Base-by-base conservation (phyloP, 1,140 invertebrate genomes). In the Pinna nobilis region DNA sequence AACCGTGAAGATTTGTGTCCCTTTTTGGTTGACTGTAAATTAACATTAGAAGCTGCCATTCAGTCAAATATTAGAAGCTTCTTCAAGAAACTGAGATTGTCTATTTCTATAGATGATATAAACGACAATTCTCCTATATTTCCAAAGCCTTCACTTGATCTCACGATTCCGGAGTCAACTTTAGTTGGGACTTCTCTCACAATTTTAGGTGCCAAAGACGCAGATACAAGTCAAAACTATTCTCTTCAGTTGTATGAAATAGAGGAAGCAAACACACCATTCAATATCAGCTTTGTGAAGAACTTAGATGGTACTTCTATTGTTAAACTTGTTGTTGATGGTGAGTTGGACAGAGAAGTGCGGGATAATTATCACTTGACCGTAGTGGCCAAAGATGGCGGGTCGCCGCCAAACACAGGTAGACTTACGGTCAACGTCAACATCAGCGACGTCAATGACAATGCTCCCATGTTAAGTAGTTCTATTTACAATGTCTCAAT, bases 381-480 rank as follows among this genome's bases (percentile, higher is more conserved):
- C 23, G 93, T 98, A 6, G 92, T 93, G 6, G 96, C 95, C 0
- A 97, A 95, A 0, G 97, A 99, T 87, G 95, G 97, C 87, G 97
- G 97, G 9, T 92, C 93, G 71, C 96, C 97, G 2, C 49, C 96
- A 82, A 92, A 96, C 89, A 97, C 95, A 2, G 96, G 96, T 13
- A 96, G 95, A 0, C 93, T 96, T 5, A 94, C 94, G 4, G 91
- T 99, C 4, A 92, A 93, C 35, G 94, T 99, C 72, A 94, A 94
- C n/a, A 96, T 99, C 0, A 97, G 97, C 87, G 97, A 98, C 87
- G 95, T 97, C 1, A 99, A 99, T 90, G 97, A 98, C 87, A 96
- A 98, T 89, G 95, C 96, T 82, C 97, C 97, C 3, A 93, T 94
- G 88, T 95, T 97, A 37, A 55, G 63, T 3, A 68, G 70, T 28